Percentiles rank a stretch among this genome's conserved stretches.
Evolutionary conservation across 2,888 invertebrate species (phyloP).

Genomic region (Nipponacmea schrenckii): DNA sequence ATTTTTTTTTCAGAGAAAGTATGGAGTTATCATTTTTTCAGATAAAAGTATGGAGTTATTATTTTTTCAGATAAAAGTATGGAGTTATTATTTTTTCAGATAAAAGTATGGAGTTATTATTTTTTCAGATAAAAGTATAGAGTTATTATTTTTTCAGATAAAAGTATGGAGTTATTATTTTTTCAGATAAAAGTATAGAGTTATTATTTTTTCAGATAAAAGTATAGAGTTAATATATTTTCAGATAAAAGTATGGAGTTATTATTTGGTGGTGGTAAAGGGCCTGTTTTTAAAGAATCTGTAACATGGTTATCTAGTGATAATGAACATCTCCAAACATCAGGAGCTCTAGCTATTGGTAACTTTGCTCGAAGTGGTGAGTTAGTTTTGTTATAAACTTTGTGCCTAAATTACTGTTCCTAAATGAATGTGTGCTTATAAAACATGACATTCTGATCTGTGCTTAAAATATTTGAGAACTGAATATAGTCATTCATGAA

Average conservation of each 20-base stretch:
- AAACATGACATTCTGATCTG: not conserved
- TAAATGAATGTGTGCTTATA: not conserved
- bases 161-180: too few species aligned
- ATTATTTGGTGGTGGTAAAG: slow-evolving; percentile 82
- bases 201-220: not conserved
- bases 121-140: too few species aligned
- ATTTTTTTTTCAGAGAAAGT: too few species aligned
- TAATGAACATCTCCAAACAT: slow-evolving; percentile 79
- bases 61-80: too few species aligned
- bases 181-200: too few species aligned
- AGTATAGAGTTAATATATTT: slow-evolving; percentile 11
- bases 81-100: not conserved
- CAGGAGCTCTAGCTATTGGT: slow-evolving; percentile 85
- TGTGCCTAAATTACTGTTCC: too few species aligned
- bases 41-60: not conserved
- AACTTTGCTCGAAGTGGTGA: slow-evolving; percentile 85
- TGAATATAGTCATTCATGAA: too few species aligned
- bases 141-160: too few species aligned
- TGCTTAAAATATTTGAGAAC: not conserved
- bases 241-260: slow-evolving; percentile 87
- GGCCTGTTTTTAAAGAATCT: slow-evolving; percentile 78
- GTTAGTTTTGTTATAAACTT: slow-evolving; percentile 6
- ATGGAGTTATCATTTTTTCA: too few species aligned
- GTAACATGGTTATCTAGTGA: slow-evolving; percentile 79
- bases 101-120: not conserved